Evolutionary conservation across 1,140 invertebrate genomes (phyloP), one percentile per base, ranked within the genome.

Genomic region (Platyura marginata): DNA sequence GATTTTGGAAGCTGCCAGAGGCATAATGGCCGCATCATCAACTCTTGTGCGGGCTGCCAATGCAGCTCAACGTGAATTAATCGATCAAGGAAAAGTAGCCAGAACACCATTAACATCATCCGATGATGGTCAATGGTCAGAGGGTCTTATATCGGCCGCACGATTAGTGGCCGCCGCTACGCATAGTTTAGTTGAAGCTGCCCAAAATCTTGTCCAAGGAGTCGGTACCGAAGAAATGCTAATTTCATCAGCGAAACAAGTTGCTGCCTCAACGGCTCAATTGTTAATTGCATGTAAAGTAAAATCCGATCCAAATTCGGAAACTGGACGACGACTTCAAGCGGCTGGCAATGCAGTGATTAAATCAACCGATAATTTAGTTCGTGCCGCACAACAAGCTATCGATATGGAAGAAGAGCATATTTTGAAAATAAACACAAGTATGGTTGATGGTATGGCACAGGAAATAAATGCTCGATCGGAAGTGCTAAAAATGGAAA

Each of bases 71-170:
- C 70, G 86, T 44, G 92, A 98, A 59, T 70, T 97, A 0, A 91
- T 97, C 42, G 81, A 85, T 44, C 74, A 78, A 51, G 79, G 79
- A 42, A 80, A 88, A 65, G 81, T 93, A 21, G 80, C 83, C 0
- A 68, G 81, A 13, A 78, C 75, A 42, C 82, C 82, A 2, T 61
- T 78, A 16, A 81, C 76, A 13, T 84, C 79, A 22, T 89, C 85
- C 0, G 91, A 97, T 57, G 93, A 98, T 65, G 93, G 92, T 0
- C 93, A 98, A 55, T 98, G 94, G 95, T 97, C 92, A 0, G 92
- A 98, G 64, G 95, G 95, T 3, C 68, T 98, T 3, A 87, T 98
- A 25, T 96, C 91, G 0, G 95, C 94, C 0, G 92, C 95, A 1
- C 71, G 89, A 46, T 68, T 95, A 46, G 94, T 98, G 0, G 94